Percentiles rank a stretch among this genome's conserved stretches.
Conservation (phyloP, 2,113 vertebrate genomes). For the Sorex fumeus region DNA sequence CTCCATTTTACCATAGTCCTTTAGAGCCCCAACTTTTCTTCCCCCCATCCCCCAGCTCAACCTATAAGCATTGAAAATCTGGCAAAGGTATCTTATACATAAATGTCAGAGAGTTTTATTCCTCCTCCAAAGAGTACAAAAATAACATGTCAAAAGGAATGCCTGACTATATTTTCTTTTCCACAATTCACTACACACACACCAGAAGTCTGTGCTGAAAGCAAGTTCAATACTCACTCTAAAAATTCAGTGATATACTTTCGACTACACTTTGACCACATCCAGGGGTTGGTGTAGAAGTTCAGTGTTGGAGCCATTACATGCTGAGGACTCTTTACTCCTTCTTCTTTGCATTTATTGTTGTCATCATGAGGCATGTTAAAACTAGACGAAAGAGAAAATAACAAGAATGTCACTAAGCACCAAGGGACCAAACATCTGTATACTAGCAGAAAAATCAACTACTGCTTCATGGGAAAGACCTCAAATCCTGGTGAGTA, state of each 20-base stretch:
- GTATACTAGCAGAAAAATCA: background rate
- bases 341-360: constrained; percentile 98
- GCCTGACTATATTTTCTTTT: constrained; percentile 45
- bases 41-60: background rate
- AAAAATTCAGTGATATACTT: constrained; percentile 99
- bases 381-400: constrained; percentile 90
- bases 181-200: background rate
- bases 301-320: constrained; percentile 99
- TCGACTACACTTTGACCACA: constrained; percentile 99
- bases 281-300: constrained; percentile 99
- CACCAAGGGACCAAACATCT: background rate
- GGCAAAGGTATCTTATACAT: background rate
- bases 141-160: constrained; percentile 65
- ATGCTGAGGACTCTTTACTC: constrained; percentile 96
- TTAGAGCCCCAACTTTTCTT: background rate
- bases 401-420: background rate
- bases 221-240: constrained; percentile 92
- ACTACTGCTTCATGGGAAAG: background rate
- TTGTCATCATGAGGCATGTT: constrained; percentile 99
- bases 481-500: background rate
- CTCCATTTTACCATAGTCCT: background rate
- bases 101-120: constrained; percentile 50
- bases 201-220: background rate
- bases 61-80: constrained; percentile 33
- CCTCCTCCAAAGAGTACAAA: constrained; percentile 54